Percentiles rank a stretch among this genome's conserved stretches.
Conservation (phyloP, 2,888 invertebrate genomes). For the Tenodera sinensis region DNA sequence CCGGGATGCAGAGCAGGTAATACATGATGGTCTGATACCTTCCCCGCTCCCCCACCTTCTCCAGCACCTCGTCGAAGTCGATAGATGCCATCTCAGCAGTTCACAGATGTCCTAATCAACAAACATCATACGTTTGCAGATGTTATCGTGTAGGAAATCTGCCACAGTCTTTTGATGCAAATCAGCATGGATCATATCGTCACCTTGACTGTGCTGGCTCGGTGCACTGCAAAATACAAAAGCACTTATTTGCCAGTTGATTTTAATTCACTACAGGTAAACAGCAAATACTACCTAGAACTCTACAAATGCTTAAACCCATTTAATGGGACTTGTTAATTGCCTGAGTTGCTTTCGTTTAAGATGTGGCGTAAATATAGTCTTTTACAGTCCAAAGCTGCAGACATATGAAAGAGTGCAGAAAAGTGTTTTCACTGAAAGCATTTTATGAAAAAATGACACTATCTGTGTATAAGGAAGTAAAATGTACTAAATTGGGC, state of each 20-base stretch:
- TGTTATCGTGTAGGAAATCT: not conserved
- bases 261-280: not conserved
- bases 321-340: no score
- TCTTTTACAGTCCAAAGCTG: no score
- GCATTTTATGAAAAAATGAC: no score
- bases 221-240: not conserved
- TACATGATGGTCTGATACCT: constrained; percentile 61
- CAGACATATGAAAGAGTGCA: no score
- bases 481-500: no score
- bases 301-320: no score
- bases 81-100: constrained; percentile 34
- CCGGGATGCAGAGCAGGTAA: constrained; percentile 60
- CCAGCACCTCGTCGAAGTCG: constrained; percentile 57
- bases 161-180: not conserved
- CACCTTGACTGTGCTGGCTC: not conserved
- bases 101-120: not conserved
- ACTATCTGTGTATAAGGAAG: no score
- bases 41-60: constrained; percentile 60
- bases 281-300: no score
- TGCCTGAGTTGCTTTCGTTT: no score
- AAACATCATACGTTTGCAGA: not conserved
- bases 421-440: no score
- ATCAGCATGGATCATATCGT: not conserved
- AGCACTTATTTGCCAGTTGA: not conserved
- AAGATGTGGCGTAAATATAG: no score